Evolutionary conservation across 1,140 invertebrate species (phyloP), one percentile per base, ranked within the genome.

Genomic region (Trissolcus basalis): DNA sequence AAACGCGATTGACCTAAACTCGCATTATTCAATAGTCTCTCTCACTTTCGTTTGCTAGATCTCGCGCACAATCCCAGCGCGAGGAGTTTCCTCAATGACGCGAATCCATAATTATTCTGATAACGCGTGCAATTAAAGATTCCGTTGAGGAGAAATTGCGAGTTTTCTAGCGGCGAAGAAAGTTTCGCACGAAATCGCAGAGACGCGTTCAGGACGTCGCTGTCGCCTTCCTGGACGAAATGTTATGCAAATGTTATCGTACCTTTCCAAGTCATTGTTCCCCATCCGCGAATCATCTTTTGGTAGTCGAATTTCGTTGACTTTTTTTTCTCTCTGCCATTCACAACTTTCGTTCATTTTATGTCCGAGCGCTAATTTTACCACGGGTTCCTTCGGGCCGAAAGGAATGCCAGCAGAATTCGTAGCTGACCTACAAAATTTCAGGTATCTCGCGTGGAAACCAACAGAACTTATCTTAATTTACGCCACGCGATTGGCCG

Each of bases 301-400:
- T 64, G 43, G 53, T 50, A 67, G 70, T 3, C 51, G 47, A 67
- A 78, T 70, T 70, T 78, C 51, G 45, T 3, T 63, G 51, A 55
- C 60, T 78, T 72, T 72, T 73, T 77, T 78, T 72, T 72, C 68
- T 39, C 36, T 39, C 9, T 58, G 60, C 27, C 76, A 73, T 78
- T 78, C 69, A 78, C 70, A 78, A 78, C 76, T 78, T 78, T 77
- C 75, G 75, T 72, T 77, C 63, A 77, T 72, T 77, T 77, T 64
- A 69, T 70, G 56, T 50, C 53, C 58, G 50, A 71, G 50, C 49
- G 69, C 60, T 77, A 77, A 77, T 73, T 77, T 72, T 73, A 56
- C 69, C 54, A 55, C 61, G 33, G 35, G n/a, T 61, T 67, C 73
- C 59, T 36, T 60, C 56, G 61, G 35, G 50, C 36, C 11, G 68